Conservation (phyloP, 2,113 vertebrate species). For the Marcusenius ussheri region DNA sequence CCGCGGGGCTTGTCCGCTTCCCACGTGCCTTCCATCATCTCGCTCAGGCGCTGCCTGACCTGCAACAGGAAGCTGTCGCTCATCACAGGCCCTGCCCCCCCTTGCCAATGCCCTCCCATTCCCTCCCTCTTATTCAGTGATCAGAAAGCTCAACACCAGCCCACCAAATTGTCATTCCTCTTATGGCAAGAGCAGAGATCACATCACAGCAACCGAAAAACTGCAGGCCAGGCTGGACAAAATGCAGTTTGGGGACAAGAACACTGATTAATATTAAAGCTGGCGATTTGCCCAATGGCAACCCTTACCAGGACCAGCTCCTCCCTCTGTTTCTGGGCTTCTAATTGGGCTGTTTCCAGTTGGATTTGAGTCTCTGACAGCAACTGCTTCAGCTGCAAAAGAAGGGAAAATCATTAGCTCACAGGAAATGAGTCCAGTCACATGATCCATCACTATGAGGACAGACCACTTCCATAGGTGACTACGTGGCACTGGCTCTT, state of each 20-base stretch:
- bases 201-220: not conserved
- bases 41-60: conserved; percentile 77
- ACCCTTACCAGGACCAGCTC: conserved; percentile 75
- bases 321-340: conserved; percentile 73
- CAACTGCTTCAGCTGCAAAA: conserved; percentile 69
- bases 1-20: conserved; percentile 51
- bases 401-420: conserved; percentile 1
- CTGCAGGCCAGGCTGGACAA: not conserved
- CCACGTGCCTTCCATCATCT: conserved; percentile 60
- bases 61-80: conserved; percentile 61
- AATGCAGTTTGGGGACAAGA: not conserved
- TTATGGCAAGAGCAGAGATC: not conserved
- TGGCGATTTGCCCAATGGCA: not conserved
- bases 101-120: not conserved
- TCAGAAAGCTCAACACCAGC: not conserved
- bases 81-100: conserved; percentile 17
- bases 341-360: conserved; percentile 68
- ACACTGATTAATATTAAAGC: not conserved
- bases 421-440: not conserved
- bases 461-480: not conserved
- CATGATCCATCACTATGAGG: not conserved
- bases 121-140: not conserved
- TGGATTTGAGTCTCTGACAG: conserved; percentile 72
- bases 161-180: not conserved
- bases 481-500: no score